Conservation (phyloP, 37 sponge, comb jelly and placozoan genomes). For the Corticium candelabrum region DNA sequence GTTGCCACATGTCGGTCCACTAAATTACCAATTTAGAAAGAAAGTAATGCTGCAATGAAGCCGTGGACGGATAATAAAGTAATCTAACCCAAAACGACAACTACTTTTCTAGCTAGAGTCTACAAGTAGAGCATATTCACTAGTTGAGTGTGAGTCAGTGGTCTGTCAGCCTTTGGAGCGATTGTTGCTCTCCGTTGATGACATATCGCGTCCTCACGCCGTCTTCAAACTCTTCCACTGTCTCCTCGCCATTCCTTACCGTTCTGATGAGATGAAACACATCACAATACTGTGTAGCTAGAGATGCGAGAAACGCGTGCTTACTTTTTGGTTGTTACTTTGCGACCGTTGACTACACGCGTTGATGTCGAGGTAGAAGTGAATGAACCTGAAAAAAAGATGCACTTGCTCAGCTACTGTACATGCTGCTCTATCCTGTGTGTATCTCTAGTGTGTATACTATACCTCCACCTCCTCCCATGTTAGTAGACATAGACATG, state of each 20-base stretch:
- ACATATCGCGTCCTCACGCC: not conserved
- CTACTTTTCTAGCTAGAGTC: no score
- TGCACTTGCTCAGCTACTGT: not conserved
- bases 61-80: no score
- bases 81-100: no score
- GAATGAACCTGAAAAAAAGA: not conserved
- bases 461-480: not conserved
- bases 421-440: not conserved
- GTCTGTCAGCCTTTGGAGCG: not conserved
- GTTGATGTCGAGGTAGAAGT: not conserved
- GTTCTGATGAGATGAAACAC: not conserved
- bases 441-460: no score
- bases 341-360: slow-evolving; percentile 6
- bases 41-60: no score
- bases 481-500: not conserved
- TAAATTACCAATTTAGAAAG: no score
- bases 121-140: no score
- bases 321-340: not conserved
- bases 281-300: not conserved
- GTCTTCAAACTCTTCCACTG: not conserved
- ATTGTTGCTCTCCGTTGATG: not conserved
- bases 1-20: no score
- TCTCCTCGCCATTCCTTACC: not conserved
- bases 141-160: no score
- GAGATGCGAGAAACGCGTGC: no score